Evolutionary conservation across 2,888 invertebrate genomes (phyloP), one percentile per base, ranked within the genome.

Genomic region (Bibio marci): DNA sequence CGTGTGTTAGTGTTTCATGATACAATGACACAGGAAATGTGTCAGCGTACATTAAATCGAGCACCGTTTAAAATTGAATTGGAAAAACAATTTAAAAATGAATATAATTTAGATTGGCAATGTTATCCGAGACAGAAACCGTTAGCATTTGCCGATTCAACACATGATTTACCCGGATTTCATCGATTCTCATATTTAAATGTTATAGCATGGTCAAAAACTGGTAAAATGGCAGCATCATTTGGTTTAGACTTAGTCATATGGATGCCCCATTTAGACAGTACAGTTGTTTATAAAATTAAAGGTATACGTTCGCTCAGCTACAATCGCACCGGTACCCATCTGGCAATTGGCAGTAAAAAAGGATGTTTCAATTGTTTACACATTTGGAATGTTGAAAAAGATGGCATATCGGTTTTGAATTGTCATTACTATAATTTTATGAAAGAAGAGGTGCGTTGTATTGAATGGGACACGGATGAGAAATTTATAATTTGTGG

Each of bases 151-250:
- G 42, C 52, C 5, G 54, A 53, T 36, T 52, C 58, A 31, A 57
- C 56, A 5, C 59, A 59, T 40, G 58, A 59, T 44, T 45, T 59
- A 39, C 54, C 57, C 1, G 52, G 49, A 4, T 53, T 52, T 30
- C 18, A 39, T 38, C 3, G 7, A 6, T 27, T 19, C 25, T 34
- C 25, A 1, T 18, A 38, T 27, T 10, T 33, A n/a, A 59, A 58
- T 42, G 45, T 57, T 19, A 53, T 60, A 42, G 58, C 57, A 39
- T 61, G 60, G 60, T 58, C 57, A 0, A 31, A 45, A 2, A 49
- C 46, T 19, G 56, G 52, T 15, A 54, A 57, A 43, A 55, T 61
- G 31, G 59, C 56, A 1, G 51, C 58, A 7, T 56, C 56, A 1
- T 57, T 57, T 44, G 53, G 53, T 3, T 42, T 49, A n/a, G 56